Evolutionary conservation across 2,888 invertebrate genomes (phyloP).

Genomic region (Meiosimyza platycephala): DNA sequence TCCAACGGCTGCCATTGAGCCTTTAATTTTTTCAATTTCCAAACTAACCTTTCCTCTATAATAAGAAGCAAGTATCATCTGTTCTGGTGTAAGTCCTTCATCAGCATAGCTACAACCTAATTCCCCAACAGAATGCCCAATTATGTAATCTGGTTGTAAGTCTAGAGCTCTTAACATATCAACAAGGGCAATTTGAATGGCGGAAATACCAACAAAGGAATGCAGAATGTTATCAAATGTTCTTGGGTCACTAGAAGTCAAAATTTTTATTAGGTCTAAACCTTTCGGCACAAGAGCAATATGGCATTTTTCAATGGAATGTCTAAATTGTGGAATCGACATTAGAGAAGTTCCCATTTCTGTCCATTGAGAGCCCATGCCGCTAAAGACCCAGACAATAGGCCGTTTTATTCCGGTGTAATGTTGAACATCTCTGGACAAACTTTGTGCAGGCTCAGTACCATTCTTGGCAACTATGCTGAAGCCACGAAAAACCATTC

Average conservation of each 20-base stretch:
- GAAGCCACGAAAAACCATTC: conserved; percentile 83
- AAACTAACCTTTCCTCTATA: conserved; percentile 82
- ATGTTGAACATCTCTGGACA: conserved; percentile 70
- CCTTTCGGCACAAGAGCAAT: conserved; percentile 71
- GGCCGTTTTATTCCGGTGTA: conserved; percentile 74
- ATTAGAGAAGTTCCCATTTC: conserved; percentile 84
- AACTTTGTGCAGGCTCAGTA: conserved; percentile 51
- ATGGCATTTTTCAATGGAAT: conserved; percentile 74
- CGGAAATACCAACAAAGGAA: conserved; percentile 79
- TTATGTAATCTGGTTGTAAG: conserved; percentile 77
- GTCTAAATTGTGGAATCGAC: conserved; percentile 77
- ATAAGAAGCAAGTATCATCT: conserved; percentile 87
- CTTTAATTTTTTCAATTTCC: conserved; percentile 76
- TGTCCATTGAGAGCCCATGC: conserved; percentile 89
- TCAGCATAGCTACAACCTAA: conserved; percentile 95
- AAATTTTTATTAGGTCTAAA: conserved; percentile 72
- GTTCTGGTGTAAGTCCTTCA: conserved; percentile 85
- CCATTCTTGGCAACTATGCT: conserved; percentile 68
- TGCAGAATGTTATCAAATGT: conserved; percentile 75
- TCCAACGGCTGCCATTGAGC: conserved; percentile 93
- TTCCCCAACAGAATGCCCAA: conserved; percentile 93
- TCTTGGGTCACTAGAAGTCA: conserved; percentile 72
- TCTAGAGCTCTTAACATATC: conserved; percentile 74
- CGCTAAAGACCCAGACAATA: conserved; percentile 89
- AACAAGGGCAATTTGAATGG: conserved; percentile 72